These are phyloP conservation scores for Acrocephalus kingi DNA, from an alignment of 2,113 vertebrate species.

Conservation along the genomic window DNA sequence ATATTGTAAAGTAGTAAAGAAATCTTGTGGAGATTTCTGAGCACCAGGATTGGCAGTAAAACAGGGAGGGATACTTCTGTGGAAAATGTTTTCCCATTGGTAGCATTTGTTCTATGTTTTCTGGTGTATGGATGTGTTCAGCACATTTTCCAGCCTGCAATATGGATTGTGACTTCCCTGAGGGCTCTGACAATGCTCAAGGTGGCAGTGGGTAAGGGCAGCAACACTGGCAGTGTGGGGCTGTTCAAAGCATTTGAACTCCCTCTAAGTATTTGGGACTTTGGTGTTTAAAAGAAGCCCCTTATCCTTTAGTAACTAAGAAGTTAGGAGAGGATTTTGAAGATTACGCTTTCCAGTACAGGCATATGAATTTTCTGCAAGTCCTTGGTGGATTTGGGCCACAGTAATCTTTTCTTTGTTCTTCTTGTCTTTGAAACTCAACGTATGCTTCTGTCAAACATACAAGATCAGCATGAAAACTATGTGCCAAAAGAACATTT, in stretches of 20 bases:
- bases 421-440: background rate
- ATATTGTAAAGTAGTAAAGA: background rate
- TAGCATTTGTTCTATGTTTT: background rate
- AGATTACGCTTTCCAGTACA: background rate
- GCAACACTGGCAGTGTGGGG: fast-evolving
- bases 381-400: background rate
- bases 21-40: background rate
- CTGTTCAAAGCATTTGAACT: background rate
- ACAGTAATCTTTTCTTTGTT: background rate
- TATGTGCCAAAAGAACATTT: background rate
- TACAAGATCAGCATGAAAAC: background rate
- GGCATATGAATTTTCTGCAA: background rate
- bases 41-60: background rate
- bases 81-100: background rate
- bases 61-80: background rate
- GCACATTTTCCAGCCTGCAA: fast-evolving
- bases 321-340: background rate
- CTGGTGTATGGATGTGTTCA: background rate
- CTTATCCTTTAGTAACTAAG: background rate
- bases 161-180: background rate
- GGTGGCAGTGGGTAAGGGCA: background rate
- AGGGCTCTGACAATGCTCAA: background rate
- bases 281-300: background rate
- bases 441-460: background rate
- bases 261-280: background rate